Conservation (phyloP, 2,113 vertebrate species). For the Limnothrissa miodon region DNA sequence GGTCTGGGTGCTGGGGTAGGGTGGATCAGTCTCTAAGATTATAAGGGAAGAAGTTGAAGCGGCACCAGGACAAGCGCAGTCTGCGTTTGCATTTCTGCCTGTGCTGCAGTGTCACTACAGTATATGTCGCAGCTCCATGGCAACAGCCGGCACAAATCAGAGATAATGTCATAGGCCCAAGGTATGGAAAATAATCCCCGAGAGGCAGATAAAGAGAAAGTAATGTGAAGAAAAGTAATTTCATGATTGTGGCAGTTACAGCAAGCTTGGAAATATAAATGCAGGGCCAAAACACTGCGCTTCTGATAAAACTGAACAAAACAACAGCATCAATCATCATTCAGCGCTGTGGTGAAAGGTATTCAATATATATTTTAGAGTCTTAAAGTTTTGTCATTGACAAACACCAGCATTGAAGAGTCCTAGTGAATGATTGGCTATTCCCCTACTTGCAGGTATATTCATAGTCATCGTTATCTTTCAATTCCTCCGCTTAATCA, state of each 20-base stretch:
- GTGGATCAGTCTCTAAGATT: not conserved
- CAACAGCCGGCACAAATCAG: slow-evolving; percentile 28
- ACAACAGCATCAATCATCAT: not conserved
- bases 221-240: not conserved
- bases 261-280: not conserved
- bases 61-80: slow-evolving; percentile 7
- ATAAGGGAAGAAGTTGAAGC: not conserved
- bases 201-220: not conserved
- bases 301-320: slow-evolving; percentile 16
- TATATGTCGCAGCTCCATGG: slow-evolving; percentile 24
- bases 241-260: not conserved
- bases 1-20: too few species aligned
- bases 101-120: slow-evolving; percentile 9
- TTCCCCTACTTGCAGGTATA: not conserved
- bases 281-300: not conserved
- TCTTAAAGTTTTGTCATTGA: too few species aligned
- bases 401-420: too few species aligned
- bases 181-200: not conserved
- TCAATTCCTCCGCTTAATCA: too few species aligned
- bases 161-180: not conserved
- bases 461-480: not conserved
- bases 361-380: not conserved
- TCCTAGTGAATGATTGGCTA: not conserved
- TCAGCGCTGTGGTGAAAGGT: not conserved
- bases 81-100: slow-evolving; percentile 23